Evolutionary conservation across 1,140 invertebrate genomes (phyloP).

Genomic region (Periplaneta americana): DNA sequence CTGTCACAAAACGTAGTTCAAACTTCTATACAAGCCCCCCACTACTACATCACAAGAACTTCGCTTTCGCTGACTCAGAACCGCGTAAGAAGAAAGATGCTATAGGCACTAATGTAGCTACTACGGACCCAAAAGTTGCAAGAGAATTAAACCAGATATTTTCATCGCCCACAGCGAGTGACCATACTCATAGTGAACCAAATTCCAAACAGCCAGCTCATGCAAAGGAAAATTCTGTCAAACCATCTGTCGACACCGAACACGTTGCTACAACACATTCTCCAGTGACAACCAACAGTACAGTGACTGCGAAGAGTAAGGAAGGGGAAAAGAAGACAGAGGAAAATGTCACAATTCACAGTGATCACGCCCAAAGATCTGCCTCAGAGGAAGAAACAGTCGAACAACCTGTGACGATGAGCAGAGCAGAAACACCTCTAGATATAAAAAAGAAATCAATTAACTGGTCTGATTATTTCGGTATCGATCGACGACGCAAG

Average conservation of each 20-base stretch:
- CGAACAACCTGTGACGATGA: background rate
- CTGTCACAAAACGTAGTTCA: conserved; percentile 11
- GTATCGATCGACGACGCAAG: conserved; percentile 68
- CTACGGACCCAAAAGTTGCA: conserved; percentile 15
- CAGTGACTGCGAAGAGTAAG: background rate
- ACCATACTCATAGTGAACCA: background rate
- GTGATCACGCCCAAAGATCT: background rate
- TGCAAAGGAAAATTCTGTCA: background rate
- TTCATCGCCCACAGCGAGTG: background rate
- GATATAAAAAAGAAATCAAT: conserved; percentile 64
- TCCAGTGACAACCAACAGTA: background rate
- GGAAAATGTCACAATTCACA: background rate
- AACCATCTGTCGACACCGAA: background rate
- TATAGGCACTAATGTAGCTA: background rate
- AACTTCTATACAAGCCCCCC: conserved; percentile 2
- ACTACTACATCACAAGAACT: conserved; percentile 1
- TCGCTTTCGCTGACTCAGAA: background rate
- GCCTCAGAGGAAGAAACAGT: background rate
- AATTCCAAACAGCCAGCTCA: background rate
- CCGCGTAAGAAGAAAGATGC: background rate
- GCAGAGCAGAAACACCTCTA: background rate
- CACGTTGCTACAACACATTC: background rate
- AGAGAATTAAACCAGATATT: conserved; percentile 12
- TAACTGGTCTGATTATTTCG: conserved; percentile 81
- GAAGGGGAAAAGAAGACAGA: too few species aligned